Evolutionary conservation across 1,140 invertebrate genomes (phyloP).

Genomic region (Drosophila virilis): DNA sequence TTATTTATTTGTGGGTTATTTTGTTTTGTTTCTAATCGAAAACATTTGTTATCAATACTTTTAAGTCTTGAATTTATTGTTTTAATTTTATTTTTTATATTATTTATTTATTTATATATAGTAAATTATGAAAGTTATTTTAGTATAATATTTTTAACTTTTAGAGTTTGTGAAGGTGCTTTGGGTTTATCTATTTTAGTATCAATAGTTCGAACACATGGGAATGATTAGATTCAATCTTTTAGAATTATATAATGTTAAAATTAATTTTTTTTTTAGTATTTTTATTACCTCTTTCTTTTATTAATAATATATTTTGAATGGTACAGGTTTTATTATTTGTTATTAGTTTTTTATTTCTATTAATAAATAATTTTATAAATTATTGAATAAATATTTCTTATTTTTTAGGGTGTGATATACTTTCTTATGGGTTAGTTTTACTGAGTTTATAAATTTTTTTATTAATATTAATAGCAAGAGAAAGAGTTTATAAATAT

Average conservation of each 20-base stretch:
- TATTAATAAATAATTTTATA: slow-evolving; percentile 75
- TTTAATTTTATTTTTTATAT: slow-evolving; percentile 85
- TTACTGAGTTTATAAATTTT: slow-evolving; percentile 86
- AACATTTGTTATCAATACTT: slow-evolving; percentile 85
- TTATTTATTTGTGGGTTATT: slow-evolving; percentile 77
- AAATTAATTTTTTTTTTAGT: slow-evolving; percentile 83
- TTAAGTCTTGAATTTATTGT: slow-evolving; percentile 86
- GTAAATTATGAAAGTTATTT: slow-evolving; percentile 85
- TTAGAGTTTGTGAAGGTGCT: no score
- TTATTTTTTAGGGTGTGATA: slow-evolving; percentile 84
- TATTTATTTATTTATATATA: slow-evolving; percentile 85
- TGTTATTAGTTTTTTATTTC: slow-evolving; percentile 83
- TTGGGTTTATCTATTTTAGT: no score
- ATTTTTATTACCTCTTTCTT: slow-evolving; percentile 84
- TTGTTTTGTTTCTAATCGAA: slow-evolving; percentile 85
- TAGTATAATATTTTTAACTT: slow-evolving; percentile 87
- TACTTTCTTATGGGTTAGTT: slow-evolving; percentile 85
- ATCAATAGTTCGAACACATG: no score
- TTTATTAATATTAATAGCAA: slow-evolving; percentile 85
- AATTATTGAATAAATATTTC: slow-evolving; percentile 77
- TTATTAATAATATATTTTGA: slow-evolving; percentile 76
- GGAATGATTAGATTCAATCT: no score
- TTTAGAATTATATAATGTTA: no score
- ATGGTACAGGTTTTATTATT: slow-evolving; percentile 83
- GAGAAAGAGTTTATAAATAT: slow-evolving; percentile 84